A percentile compares a stretch with the other conserved stretches of the same genome.
Evolutionary conservation across 2,888 invertebrate genomes (phyloP).

Genomic region (Agapetus fuscipes): DNA sequence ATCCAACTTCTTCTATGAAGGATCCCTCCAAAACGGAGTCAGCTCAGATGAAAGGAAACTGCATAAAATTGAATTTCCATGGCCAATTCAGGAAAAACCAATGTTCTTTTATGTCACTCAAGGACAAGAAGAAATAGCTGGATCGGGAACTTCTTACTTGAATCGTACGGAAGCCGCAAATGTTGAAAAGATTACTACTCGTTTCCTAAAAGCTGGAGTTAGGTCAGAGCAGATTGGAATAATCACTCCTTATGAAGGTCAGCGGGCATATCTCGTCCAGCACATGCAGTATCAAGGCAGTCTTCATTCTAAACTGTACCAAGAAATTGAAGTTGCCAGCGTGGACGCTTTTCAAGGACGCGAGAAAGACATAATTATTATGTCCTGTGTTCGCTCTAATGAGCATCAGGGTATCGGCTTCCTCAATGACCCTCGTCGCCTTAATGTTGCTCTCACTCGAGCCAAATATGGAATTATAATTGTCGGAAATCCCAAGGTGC

Average conservation of each 20-base stretch:
- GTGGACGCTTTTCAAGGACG: slow-evolving; percentile 99
- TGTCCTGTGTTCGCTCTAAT: slow-evolving; percentile 98
- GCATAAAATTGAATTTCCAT: slow-evolving; percentile 89
- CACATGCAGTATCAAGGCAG: slow-evolving; percentile 99
- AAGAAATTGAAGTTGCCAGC: slow-evolving; percentile 98
- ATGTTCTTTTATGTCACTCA: slow-evolving; percentile 99
- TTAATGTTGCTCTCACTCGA: slow-evolving; percentile 96
- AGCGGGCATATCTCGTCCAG: slow-evolving; percentile 93
- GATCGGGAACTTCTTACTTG: slow-evolving; percentile 95
- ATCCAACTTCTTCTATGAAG: slow-evolving; percentile 99
- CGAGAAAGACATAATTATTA: slow-evolving; percentile 98
- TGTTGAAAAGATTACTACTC: slow-evolving; percentile 95
- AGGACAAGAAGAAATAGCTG: slow-evolving; percentile 98
- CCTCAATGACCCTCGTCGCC: slow-evolving; percentile 90
- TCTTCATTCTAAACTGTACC: slow-evolving; percentile 90
- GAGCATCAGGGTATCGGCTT: slow-evolving; percentile 99
- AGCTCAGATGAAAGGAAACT: slow-evolving; percentile 91
- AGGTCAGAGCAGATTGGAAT: slow-evolving; percentile 98
- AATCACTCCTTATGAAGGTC: slow-evolving; percentile 98
- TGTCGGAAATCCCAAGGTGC: slow-evolving; percentile 97
- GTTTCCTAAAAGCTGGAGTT: slow-evolving; percentile 89
- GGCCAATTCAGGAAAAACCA: slow-evolving; percentile 93
- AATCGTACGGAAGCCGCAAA: slow-evolving; percentile 98
- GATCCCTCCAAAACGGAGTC: slow-evolving; percentile 97
- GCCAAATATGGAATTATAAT: slow-evolving; percentile 97